phyloP scores from a whole-genome alignment of 2,797 vertebrate genomes.

The Poeciliopsis gracilis region DNA sequence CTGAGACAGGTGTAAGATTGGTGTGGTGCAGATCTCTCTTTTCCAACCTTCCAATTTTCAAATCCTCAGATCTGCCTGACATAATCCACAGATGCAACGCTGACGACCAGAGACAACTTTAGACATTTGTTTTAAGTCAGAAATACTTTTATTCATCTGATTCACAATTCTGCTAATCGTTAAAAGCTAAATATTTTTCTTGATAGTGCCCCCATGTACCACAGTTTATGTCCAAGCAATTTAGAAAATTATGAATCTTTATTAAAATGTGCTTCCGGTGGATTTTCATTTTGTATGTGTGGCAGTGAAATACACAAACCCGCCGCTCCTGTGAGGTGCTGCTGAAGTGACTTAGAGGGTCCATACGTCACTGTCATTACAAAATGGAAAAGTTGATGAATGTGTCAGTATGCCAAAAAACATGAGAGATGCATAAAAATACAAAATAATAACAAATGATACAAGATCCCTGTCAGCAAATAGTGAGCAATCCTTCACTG shows the following conservation, averaged over 20 bases:
- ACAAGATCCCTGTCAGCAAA: neutral
- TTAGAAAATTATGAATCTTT: neutral
- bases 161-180: neutral
- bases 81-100: too few relatives aligned
- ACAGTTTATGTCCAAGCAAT: neutral
- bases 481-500: neutral
- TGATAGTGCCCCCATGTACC: neutral
- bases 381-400: conserved; percentile 8
- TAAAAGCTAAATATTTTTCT: neutral
- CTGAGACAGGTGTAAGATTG: neutral
- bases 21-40: too few relatives aligned
- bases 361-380: neutral
- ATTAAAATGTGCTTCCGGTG: neutral
- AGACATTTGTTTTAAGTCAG: neutral
- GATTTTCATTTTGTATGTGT: neutral
- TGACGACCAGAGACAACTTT: neutral
- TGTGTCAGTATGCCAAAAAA: neutral
- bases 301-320: neutral
- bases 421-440: conserved; percentile 12
- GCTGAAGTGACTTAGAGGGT: neutral
- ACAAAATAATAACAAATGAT: conserved; percentile 9
- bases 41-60: neutral
- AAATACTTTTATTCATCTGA: conserved; percentile 4
- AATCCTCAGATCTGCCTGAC: neutral
- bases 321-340: neutral